A percentile compares a stretch with the other conserved stretches of the same genome.
phyloP scores from a whole-genome alignment of 1,140 invertebrate species.

The Drosophila bocki region DNA sequence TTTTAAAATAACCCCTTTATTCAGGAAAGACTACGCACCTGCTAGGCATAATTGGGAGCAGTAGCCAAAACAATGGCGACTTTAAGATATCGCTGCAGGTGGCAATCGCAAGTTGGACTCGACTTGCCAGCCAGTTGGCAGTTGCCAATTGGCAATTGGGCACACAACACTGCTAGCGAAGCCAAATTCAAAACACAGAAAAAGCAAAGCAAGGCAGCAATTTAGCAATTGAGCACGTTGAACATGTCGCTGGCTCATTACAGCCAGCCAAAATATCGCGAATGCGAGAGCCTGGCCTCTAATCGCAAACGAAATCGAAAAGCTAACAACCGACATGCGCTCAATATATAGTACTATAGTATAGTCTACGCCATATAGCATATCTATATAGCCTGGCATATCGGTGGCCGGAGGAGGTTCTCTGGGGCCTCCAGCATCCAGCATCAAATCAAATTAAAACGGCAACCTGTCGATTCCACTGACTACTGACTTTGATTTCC shows the following conservation, averaged over 20 bases:
- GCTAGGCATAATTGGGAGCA: constrained; percentile 22
- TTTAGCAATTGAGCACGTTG: constrained; percentile 53
- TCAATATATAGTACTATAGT: neutral
- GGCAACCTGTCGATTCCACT: constrained; percentile 53
- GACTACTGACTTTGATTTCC: constrained; percentile 62
- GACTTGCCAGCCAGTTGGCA: constrained; percentile 34
- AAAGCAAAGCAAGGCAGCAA: constrained; percentile 40
- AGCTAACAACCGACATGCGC: constrained; percentile 31
- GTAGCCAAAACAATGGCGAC: constrained; percentile 33
- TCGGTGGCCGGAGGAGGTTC: constrained; percentile 23
- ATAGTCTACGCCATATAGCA: neutral
- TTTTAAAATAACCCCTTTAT: neutral
- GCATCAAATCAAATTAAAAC: constrained; percentile 75
- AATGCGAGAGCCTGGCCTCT: constrained; percentile 38
- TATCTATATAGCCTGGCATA: constrained; percentile 16
- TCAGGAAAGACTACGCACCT: constrained; percentile 11
- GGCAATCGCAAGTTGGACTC: constrained; percentile 26
- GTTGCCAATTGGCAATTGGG: constrained; percentile 44
- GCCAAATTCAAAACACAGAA: constrained; percentile 8
- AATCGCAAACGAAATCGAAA: constrained; percentile 76
- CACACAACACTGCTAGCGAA: neutral
- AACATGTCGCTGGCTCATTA: constrained; percentile 57
- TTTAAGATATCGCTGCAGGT: constrained; percentile 48
- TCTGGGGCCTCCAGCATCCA: constrained; percentile 15
- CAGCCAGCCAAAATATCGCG: constrained; percentile 35